A percentile compares a stretch with the other conserved stretches of the same genome.
Conservation (phyloP, 2,113 vertebrate genomes). For the Microtus oregoni region DNA sequence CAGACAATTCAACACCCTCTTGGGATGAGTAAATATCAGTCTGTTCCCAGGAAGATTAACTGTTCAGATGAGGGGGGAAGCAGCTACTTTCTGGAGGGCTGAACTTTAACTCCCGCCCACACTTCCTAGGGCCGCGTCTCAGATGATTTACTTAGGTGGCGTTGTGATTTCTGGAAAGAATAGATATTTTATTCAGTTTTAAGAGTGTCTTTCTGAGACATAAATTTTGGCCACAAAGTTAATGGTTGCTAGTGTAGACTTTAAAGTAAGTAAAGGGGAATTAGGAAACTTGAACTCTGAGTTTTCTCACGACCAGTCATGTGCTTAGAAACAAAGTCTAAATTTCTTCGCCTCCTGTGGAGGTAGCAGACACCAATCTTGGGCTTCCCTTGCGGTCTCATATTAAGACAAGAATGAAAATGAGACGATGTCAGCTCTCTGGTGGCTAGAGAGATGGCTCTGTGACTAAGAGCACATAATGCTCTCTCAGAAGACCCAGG, state of each 20-base stretch:
- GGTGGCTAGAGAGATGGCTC: background rate
- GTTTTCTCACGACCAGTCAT: background rate
- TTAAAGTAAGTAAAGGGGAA: slow-evolving; percentile 36
- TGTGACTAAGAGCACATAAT: background rate
- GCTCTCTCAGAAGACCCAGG: background rate
- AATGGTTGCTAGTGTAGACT: slow-evolving; percentile 40
- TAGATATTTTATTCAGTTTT: slow-evolving; percentile 65
- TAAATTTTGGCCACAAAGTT: slow-evolving; percentile 68
- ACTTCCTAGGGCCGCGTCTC: slow-evolving; percentile 50
- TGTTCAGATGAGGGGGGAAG: slow-evolving; percentile 75
- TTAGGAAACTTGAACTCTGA: background rate
- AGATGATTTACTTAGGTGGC: slow-evolving; percentile 67
- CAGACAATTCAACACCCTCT: slow-evolving; percentile 83
- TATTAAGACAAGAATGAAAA: background rate
- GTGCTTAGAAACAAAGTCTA: background rate
- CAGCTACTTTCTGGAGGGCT: slow-evolving; percentile 75
- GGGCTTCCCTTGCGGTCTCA: background rate
- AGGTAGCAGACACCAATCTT: background rate
- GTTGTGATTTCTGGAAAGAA: slow-evolving; percentile 70
- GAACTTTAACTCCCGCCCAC: slow-evolving; percentile 57
- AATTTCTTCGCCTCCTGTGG: background rate
- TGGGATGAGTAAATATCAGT: slow-evolving; percentile 87
- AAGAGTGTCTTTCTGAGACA: slow-evolving; percentile 68
- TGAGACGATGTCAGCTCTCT: background rate
- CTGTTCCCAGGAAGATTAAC: slow-evolving; percentile 88